Conservation (phyloP, 2,888 invertebrate species). For the Operophtera brumata region DNA sequence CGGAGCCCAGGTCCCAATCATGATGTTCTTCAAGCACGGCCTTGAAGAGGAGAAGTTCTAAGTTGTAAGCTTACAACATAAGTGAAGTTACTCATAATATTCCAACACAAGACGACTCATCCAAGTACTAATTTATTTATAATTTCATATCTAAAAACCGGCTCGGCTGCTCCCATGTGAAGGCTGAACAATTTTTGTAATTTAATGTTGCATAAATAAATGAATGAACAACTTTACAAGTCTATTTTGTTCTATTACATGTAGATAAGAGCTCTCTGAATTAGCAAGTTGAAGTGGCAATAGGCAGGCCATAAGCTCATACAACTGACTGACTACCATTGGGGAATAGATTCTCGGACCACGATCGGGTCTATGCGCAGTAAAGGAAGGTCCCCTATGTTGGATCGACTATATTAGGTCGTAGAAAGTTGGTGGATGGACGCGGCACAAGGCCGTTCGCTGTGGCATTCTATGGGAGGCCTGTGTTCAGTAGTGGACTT, state of each 20-base stretch:
- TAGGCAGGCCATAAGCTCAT: too few species aligned
- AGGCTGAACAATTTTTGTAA: slow-evolving; percentile 78
- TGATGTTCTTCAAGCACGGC: slow-evolving; percentile 98
- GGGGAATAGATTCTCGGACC: too few species aligned
- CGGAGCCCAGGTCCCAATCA: slow-evolving; percentile 89
- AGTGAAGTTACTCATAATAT: slow-evolving; percentile 62
- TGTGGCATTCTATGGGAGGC: too few species aligned
- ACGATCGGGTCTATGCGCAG: too few species aligned
- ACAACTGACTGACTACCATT: too few species aligned
- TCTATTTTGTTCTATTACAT: slow-evolving; percentile 26
- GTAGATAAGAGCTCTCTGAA: background rate
- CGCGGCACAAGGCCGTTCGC: too few species aligned
- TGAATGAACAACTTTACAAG: slow-evolving; percentile 59
- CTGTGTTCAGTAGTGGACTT: too few species aligned
- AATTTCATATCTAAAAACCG: slow-evolving; percentile 67
- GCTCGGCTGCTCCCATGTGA: slow-evolving; percentile 72
- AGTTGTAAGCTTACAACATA: slow-evolving; percentile 45
- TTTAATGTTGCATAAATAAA: slow-evolving; percentile 74
- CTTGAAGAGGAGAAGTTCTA: slow-evolving; percentile 97
- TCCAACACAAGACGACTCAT: slow-evolving; percentile 63
- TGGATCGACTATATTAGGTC: too few species aligned
- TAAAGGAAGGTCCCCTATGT: too few species aligned
- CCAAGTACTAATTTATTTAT: slow-evolving; percentile 74
- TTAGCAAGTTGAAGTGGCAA: too few species aligned
- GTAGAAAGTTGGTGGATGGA: too few species aligned